Evolutionary conservation across 2,113 vertebrate species (phyloP), one percentile per base, ranked within the genome.

Genomic region (Colistium nudipinnis): DNA sequence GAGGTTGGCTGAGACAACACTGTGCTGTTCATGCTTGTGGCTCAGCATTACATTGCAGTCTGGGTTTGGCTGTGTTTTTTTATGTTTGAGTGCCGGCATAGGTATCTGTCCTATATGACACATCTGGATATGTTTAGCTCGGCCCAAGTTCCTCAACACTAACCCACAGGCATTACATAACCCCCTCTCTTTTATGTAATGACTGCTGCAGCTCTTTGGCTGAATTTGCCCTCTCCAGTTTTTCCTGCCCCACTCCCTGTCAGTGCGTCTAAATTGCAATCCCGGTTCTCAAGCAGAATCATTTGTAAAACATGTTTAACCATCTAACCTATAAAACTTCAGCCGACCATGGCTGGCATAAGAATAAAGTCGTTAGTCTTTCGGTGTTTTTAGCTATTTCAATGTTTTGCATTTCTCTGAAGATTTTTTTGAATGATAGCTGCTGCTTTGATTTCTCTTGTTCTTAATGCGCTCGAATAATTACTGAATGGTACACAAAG

Each of bases 101-200:
- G 43, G 65, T 83, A 79, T 66, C 63, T 71, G 61, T 87, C 76
- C 74, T 45, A 53, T 80, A 69, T 57, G 54, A 85, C 86, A 88
- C 86, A 90, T 90, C 90, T 90, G 90, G 88, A 87, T 87, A 80
- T 65, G 79, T 88, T 91, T 87, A 81, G 70, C 74, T 78, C 56
- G 20, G 70, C 51, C 73, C 62, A 19, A 84, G 84, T 84, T 88
- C 81, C 81, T 78, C 62, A 74, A 77, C 76, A 76, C 70, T 44
- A 84, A 85, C 80, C 86, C 88, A 88, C 76, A 81, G 80, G 70
- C 64, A 54, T 90, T 91, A 78, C 80, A 83, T 90, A 90, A 91
- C 81, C 75, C 71, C 78, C 68, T n/a, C 64, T 77, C 75, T 73
- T 91, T 83, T 85, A 86, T 89, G 78, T 90, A 85, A 91, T 87